These are phyloP conservation scores for Parnassius apollo DNA, from an alignment of 2,888 invertebrate genomes.

Conservation along the genomic window DNA sequence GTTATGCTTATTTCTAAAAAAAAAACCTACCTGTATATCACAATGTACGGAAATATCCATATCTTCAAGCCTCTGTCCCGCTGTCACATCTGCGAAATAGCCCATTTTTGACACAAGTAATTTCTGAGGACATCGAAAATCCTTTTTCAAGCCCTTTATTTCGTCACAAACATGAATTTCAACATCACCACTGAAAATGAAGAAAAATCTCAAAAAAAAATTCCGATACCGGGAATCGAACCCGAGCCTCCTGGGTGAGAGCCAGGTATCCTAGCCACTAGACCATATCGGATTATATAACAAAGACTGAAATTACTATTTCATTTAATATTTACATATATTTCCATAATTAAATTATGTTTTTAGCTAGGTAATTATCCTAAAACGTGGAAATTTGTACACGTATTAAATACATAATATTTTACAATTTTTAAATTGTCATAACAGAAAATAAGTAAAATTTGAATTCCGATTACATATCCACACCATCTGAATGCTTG, in stretches of 20 bases:
- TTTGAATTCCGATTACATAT: too few species aligned
- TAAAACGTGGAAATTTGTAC: too few species aligned
- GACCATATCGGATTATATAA: conserved; percentile 63
- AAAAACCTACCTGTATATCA: conserved; percentile 88
- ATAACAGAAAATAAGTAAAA: too few species aligned
- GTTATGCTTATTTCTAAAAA: too few species aligned
- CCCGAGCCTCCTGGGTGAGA: conserved; percentile 85
- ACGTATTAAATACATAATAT: too few species aligned
- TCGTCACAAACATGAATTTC: conserved; percentile 98
- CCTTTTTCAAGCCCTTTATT: conserved; percentile 92
- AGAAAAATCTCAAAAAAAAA: conserved; percentile 26
- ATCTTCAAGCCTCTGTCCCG: conserved; percentile 90
- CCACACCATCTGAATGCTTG: too few species aligned
- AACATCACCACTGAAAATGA: conserved; percentile 85
- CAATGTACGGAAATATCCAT: conserved; percentile 99
- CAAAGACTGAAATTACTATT: neutral
- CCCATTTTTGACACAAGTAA: conserved; percentile 95
- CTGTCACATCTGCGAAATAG: conserved; percentile 94
- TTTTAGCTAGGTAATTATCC: too few species aligned
- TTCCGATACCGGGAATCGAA: conserved; percentile 85
- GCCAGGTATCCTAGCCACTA: conserved; percentile 81
- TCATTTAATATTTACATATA: too few species aligned
- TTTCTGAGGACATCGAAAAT: conserved; percentile 93
- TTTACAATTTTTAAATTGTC: too few species aligned
- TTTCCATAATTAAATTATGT: too few species aligned